Conservation (phyloP, 2,888 invertebrate species). For the Eristalis tenax region DNA sequence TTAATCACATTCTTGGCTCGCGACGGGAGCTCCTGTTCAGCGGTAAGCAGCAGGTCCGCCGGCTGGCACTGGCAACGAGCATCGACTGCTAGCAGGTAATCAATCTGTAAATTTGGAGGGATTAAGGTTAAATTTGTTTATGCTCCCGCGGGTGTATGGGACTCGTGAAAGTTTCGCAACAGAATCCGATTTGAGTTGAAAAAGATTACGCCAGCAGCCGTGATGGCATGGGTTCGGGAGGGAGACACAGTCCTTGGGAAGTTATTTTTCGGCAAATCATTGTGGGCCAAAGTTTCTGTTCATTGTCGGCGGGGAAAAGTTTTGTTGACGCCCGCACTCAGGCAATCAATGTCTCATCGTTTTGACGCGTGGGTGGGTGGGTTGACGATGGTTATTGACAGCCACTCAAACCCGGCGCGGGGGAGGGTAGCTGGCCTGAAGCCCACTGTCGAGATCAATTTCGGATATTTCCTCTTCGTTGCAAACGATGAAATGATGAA, state of each 20-base stretch:
- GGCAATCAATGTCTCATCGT: conserved; percentile 1
- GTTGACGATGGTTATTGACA: neutral
- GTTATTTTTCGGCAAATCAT: neutral
- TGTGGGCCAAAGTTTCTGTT: neutral
- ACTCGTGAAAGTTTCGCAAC: neutral
- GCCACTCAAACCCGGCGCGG: neutral
- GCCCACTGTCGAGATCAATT: neutral
- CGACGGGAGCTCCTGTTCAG: neutral
- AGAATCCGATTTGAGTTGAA: neutral
- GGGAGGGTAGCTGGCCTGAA: neutral
- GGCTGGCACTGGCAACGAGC: neutral
- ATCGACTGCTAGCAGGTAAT: neutral
- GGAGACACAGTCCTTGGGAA: neutral
- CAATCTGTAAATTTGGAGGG: neutral
- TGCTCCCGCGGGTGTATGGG: neutral
- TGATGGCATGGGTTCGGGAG: neutral
- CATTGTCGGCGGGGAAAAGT: neutral
- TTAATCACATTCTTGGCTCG: conserved; percentile 4
- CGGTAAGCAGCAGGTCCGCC: neutral
- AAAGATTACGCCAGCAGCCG: neutral
- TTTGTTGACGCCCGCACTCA: neutral
- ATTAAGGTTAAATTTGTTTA: conserved; percentile 26
- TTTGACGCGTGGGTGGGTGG: neutral
- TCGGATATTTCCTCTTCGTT: neutral
- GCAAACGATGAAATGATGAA: neutral